Percentiles rank a stretch among this genome's conserved stretches.
phyloP scores from a whole-genome alignment of 2,113 vertebrate genomes.

The Poecile atricapillus region DNA sequence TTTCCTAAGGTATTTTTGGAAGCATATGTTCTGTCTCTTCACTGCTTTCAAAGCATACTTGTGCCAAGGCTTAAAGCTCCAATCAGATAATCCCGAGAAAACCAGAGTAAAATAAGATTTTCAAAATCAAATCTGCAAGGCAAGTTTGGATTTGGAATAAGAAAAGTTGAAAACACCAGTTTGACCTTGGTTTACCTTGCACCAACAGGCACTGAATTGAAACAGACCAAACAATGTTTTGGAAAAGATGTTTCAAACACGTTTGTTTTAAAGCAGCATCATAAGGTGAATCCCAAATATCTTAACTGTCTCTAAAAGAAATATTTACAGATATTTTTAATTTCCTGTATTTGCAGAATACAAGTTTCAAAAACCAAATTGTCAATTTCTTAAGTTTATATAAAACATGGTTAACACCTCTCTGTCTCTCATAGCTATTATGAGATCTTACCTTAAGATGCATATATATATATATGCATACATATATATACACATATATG shows the following conservation, averaged over 20 bases:
- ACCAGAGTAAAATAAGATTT: not conserved
- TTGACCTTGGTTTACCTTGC: not conserved
- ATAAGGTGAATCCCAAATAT: not conserved
- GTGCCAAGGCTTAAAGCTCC: constrained; percentile 18
- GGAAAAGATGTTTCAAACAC: not conserved
- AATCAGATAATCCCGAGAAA: constrained; percentile 14
- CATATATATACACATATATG: no score
- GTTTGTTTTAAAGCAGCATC: not conserved
- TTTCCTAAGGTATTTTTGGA: constrained; percentile 58
- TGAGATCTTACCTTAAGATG: not conserved
- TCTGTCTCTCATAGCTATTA: not conserved
- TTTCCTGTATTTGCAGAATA: not conserved
- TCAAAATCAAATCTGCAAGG: not conserved
- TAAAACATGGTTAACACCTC: not conserved
- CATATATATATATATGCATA: not conserved
- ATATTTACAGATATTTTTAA: not conserved
- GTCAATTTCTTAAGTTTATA: not conserved
- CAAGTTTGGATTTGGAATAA: not conserved
- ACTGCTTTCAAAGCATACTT: not conserved
- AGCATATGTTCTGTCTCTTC: constrained; percentile 42
- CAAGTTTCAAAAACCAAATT: not conserved
- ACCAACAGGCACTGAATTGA: not conserved
- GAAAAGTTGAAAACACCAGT: not conserved
- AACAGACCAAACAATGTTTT: not conserved
- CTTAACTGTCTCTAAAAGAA: not conserved